Conservation (phyloP, 2,797 vertebrate genomes). For the Gambelia wislizenii region DNA sequence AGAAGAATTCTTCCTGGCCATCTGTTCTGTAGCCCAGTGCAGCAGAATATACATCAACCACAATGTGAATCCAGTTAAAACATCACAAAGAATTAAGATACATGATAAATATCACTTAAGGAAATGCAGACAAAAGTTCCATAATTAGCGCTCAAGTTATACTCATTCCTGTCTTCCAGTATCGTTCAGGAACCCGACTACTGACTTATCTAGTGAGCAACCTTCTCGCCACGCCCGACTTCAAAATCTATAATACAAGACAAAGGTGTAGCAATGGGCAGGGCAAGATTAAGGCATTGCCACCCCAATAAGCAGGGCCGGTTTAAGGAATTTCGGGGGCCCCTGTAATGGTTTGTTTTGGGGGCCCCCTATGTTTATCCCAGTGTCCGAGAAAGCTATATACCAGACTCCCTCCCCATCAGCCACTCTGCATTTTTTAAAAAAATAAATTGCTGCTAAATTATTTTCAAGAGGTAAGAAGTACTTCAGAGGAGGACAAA, state of each 20-base stretch:
- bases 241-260: neutral
- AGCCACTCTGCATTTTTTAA: too few species aligned
- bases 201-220: neutral
- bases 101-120: neutral
- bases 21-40: slow-evolving; percentile 31
- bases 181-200: neutral
- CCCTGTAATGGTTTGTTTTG: too few species aligned
- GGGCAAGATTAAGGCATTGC: too few species aligned
- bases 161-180: neutral
- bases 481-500: too few species aligned
- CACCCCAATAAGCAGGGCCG: too few species aligned
- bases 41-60: slow-evolving; percentile 46
- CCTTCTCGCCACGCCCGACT: neutral
- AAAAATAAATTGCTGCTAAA: too few species aligned
- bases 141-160: slow-evolving; percentile 19
- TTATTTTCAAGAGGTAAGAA: too few species aligned
- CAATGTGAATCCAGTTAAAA: slow-evolving; percentile 13
- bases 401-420: too few species aligned
- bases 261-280: too few species aligned
- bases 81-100: slow-evolving; percentile 28
- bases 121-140: slow-evolving; percentile 29
- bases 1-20: neutral
- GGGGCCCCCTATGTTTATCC: too few species aligned
- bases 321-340: too few species aligned
- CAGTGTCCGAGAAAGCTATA: too few species aligned